phyloP scores from a whole-genome alignment of 2,797 vertebrate genomes.

The Sebastes itinus region DNA sequence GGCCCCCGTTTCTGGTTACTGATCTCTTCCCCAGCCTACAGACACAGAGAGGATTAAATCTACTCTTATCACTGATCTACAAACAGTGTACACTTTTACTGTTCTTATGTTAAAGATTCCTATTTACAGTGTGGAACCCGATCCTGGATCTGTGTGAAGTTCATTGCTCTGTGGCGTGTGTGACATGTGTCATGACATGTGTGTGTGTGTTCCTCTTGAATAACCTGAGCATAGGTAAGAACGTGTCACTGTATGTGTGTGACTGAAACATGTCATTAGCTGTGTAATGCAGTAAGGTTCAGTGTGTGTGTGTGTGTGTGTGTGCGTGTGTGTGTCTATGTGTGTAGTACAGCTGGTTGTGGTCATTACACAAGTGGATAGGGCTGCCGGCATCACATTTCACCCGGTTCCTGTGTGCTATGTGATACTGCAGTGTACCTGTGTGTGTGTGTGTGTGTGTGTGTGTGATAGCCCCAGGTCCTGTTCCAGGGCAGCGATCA shows the following conservation, averaged over 20 bases:
- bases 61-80: constrained; percentile 8
- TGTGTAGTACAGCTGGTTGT: constrained; percentile 57
- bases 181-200: constrained; percentile 39
- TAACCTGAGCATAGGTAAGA: constrained; percentile 39
- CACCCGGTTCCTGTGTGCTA: constrained; percentile 60
- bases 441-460: constrained; percentile 47
- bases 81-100: not conserved
- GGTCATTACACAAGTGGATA: constrained; percentile 61
- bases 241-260: constrained; percentile 43
- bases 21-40: not conserved
- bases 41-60: constrained; percentile 8
- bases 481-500: constrained; percentile 72
- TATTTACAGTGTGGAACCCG: constrained; percentile 26
- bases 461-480: constrained; percentile 70
- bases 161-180: not conserved
- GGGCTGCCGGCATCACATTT: constrained; percentile 63
- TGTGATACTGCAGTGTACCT: constrained; percentile 64
- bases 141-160: constrained; percentile 16
- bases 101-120: not conserved
- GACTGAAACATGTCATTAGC: constrained; percentile 55
- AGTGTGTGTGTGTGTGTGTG: constrained; percentile 29
- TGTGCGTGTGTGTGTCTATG: constrained; percentile 28
- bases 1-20: not conserved
- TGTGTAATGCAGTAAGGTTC: constrained; percentile 47
- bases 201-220: constrained; percentile 38